These are phyloP conservation scores for Danio choprae DNA, from an alignment of 2,797 vertebrate species.

Conservation along the genomic window DNA sequence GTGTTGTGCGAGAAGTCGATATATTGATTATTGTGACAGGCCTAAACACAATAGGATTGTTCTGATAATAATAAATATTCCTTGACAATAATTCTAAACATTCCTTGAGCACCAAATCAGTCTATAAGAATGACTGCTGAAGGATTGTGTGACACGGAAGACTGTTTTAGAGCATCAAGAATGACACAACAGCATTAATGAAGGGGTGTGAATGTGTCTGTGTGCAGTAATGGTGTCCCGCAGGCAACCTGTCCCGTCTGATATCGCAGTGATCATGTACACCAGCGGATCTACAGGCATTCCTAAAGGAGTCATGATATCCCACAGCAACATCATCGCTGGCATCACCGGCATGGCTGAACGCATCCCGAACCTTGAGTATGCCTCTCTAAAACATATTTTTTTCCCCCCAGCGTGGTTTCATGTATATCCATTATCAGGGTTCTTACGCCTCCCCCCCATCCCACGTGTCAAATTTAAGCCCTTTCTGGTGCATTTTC, in stretches of 20 bases:
- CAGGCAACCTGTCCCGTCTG: constrained; percentile 79
- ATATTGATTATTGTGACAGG: too few relatives aligned
- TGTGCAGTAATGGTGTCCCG: constrained; percentile 76
- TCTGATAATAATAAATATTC: too few relatives aligned
- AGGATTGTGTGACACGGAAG: background rate
- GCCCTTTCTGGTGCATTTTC: too few relatives aligned
- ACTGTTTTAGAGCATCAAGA: background rate
- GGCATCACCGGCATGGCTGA: constrained; percentile 96
- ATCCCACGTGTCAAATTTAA: too few relatives aligned
- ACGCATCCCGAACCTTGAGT: constrained; percentile 90
- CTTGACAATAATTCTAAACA: too few relatives aligned
- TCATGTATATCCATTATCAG: background rate
- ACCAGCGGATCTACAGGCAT: constrained; percentile 97
- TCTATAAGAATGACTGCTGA: background rate
- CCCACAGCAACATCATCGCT: constrained; percentile 94
- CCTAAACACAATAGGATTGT: too few relatives aligned
- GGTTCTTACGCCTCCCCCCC: too few relatives aligned
- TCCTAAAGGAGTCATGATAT: constrained; percentile 98
- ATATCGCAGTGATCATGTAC: constrained; percentile 98
- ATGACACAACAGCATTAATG: background rate
- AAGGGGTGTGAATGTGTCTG: background rate
- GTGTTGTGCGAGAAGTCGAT: too few relatives aligned
- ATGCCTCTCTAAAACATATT: constrained; percentile 2
- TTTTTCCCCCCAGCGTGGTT: background rate
- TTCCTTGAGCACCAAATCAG: background rate